Conservation (phyloP, 2,888 invertebrate species). For the Aleiodes testaceus region DNA sequence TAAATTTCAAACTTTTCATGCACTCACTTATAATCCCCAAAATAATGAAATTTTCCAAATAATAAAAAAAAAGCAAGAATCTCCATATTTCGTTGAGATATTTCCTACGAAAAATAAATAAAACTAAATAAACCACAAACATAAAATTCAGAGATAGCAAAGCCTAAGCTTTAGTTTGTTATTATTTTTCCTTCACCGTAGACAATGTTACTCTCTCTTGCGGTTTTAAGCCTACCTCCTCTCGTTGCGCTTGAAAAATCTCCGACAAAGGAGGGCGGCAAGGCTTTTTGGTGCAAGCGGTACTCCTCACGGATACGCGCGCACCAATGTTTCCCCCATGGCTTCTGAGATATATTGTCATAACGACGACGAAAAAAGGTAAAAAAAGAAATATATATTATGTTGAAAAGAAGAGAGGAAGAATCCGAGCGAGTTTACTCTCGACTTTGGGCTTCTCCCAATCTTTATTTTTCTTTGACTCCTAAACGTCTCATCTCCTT, state of each 20-base stretch:
- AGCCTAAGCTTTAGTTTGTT: conserved; percentile 12
- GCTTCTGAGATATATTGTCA: conserved; percentile 57
- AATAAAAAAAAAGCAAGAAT: too few relatives aligned
- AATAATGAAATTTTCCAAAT: too few relatives aligned
- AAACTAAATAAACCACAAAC: background rate
- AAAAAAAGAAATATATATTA: conserved; percentile 31
- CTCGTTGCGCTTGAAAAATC: conserved; percentile 64
- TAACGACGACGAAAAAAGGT: conserved; percentile 48
- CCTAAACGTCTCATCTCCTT: conserved; percentile 25
- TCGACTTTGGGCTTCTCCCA: conserved; percentile 26
- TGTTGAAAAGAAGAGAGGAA: conserved; percentile 20
- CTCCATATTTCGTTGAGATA: too few relatives aligned
- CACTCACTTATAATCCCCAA: too few relatives aligned
- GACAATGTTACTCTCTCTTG: conserved; percentile 38
- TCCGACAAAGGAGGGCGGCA: conserved; percentile 68
- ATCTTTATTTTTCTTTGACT: conserved; percentile 4
- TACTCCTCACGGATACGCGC: conserved; percentile 53
- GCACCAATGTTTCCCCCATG: conserved; percentile 59
- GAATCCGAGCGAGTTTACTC: conserved; percentile 32
- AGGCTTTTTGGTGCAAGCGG: conserved; percentile 59
- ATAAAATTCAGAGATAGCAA: background rate
- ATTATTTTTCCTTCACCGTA: conserved; percentile 16
- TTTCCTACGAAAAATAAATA: too few relatives aligned
- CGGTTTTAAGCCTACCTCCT: conserved; percentile 43
- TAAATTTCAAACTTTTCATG: too few relatives aligned